phyloP scores from a whole-genome alignment of 2,113 vertebrate species.

The Okapia johnstoni region DNA sequence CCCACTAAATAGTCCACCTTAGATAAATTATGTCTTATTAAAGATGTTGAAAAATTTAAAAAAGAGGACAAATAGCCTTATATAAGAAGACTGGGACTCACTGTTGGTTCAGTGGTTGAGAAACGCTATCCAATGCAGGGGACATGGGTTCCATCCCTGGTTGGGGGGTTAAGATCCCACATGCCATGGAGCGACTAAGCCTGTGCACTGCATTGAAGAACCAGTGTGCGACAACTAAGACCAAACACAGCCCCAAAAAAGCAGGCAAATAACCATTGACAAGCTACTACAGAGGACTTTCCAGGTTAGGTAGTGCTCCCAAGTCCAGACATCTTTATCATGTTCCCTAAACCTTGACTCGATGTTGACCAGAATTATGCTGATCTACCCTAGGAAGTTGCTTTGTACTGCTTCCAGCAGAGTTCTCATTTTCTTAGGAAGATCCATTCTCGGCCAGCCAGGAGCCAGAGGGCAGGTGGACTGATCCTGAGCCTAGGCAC shows the following conservation, averaged over 20 bases:
- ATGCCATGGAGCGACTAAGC: neutral
- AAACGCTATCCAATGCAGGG: neutral
- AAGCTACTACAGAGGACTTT: neutral
- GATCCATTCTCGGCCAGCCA: neutral
- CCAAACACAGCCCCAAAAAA: neutral
- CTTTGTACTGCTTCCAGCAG: neutral
- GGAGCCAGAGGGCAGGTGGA: neutral
- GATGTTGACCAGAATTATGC: neutral
- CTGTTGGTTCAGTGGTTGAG: neutral
- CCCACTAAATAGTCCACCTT: neutral
- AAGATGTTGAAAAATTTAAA: neutral
- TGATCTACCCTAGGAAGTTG: neutral
- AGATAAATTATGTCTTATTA: neutral
- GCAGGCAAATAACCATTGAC: neutral
- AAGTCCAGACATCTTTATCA: neutral
- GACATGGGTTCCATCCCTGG: neutral
- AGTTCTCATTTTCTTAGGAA: neutral
- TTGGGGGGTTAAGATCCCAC: neutral
- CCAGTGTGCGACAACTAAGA: accelerated
- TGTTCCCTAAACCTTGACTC: neutral
- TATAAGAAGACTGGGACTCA: neutral
- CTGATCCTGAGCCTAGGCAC: neutral
- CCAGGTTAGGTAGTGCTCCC: neutral
- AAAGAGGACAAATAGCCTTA: neutral
- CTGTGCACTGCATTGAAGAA: neutral